These are phyloP conservation scores for Cryptus armator DNA, from an alignment of 2,888 invertebrate species.

Conservation along the genomic window DNA sequence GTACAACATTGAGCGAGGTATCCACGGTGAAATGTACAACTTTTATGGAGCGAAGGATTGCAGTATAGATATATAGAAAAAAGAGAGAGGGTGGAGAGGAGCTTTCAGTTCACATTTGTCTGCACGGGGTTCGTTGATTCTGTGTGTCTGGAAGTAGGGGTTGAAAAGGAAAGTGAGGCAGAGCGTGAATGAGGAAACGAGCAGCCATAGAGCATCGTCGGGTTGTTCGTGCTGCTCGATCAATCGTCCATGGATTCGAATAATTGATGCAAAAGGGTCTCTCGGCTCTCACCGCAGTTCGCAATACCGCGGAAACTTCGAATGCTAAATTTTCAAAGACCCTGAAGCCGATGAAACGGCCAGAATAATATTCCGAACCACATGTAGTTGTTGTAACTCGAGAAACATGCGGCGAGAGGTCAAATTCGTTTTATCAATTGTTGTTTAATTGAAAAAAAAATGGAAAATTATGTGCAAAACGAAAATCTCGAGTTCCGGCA, in stretches of 20 bases:
- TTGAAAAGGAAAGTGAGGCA: slow-evolving; percentile 12
- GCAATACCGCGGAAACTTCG: slow-evolving; percentile 20
- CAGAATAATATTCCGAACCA: neutral
- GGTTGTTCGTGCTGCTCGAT: slow-evolving; percentile 69
- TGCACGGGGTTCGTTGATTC: slow-evolving; percentile 68
- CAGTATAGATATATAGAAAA: neutral
- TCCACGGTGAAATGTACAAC: slow-evolving; percentile 72
- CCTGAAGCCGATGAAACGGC: neutral
- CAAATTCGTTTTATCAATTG: neutral
- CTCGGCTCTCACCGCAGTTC: slow-evolving; percentile 1
- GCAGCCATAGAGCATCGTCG: slow-evolving; percentile 34
- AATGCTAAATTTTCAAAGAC: slow-evolving; percentile 24
- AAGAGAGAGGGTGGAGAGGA: slow-evolving; percentile 39
- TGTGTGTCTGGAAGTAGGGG: slow-evolving; percentile 64
- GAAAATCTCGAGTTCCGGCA: slow-evolving; percentile 15
- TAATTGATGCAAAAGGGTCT: slow-evolving; percentile 74
- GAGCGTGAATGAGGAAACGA: slow-evolving; percentile 4
- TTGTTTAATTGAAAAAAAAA: neutral
- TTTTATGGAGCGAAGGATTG: slow-evolving; percentile 74
- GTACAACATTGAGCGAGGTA: slow-evolving; percentile 76
- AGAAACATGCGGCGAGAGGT: neutral
- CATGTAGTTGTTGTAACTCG: neutral
- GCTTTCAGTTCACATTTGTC: slow-evolving; percentile 74
- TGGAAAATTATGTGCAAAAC: too few species aligned
- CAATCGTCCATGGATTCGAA: slow-evolving; percentile 71